Evolutionary conservation across 2,888 invertebrate genomes (phyloP).

Genomic region (Trichogramma evanescens): DNA sequence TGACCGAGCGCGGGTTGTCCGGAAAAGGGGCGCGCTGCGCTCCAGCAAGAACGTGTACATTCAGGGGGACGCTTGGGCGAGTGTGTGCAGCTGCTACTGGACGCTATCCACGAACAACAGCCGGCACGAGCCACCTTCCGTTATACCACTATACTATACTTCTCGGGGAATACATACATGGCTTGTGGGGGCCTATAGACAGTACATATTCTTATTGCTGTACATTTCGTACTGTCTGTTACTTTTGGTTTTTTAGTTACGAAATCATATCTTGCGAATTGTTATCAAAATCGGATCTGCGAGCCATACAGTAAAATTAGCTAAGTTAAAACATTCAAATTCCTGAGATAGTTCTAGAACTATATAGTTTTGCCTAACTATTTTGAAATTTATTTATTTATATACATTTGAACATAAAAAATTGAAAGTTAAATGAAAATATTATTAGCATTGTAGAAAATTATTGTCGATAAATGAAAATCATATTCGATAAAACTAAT

Average conservation of each 20-base stretch:
- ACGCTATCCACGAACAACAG: constrained; percentile 24
- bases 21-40: constrained; percentile 2
- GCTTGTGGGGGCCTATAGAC: too few species aligned
- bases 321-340: not conserved
- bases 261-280: too few species aligned
- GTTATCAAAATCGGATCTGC: not conserved
- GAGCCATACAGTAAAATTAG: not conserved
- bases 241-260: too few species aligned
- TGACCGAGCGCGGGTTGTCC: not conserved
- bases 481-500: too few species aligned
- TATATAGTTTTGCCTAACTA: not conserved
- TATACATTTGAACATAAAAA: too few species aligned
- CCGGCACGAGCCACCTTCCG: constrained; percentile 36
- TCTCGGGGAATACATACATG: too few species aligned
- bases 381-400: not conserved
- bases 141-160: constrained; percentile 12
- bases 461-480: too few species aligned
- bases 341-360: not conserved
- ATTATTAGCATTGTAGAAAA: too few species aligned
- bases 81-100: constrained; percentile 25
- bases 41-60: not conserved
- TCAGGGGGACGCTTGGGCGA: constrained; percentile 19
- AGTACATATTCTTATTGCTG: too few species aligned
- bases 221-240: too few species aligned
- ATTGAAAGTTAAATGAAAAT: too few species aligned